Conservation (phyloP, 2,797 vertebrate species). For the Micromesistius poutassou region DNA sequence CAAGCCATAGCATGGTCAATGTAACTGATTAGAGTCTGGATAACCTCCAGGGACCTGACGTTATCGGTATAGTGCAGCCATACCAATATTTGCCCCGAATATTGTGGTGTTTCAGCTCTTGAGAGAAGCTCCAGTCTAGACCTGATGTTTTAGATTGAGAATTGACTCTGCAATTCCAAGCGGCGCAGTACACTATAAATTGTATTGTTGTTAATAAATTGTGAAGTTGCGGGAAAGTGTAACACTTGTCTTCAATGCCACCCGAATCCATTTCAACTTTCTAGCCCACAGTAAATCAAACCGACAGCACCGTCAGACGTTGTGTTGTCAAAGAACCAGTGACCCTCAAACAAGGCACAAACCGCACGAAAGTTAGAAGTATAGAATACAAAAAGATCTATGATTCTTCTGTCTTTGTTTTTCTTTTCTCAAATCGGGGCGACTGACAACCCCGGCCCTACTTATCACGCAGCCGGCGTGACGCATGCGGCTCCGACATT, state of each 20-base stretch:
- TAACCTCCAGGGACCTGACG: background rate
- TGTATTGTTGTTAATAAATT: background rate
- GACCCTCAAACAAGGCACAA: conserved; percentile 63
- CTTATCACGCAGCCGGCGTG: conserved; percentile 63
- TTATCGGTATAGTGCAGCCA: background rate
- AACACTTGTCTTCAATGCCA: background rate
- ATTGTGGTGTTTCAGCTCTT: background rate
- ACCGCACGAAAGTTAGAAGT: conserved; percentile 62
- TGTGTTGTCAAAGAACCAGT: conserved; percentile 31
- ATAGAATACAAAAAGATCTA: conserved; percentile 62
- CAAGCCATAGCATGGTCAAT: background rate
- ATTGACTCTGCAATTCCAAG: background rate
- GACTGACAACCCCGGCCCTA: conserved; percentile 60
- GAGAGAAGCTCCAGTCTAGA: background rate
- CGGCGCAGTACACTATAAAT: background rate
- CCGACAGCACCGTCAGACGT: conserved; percentile 13
- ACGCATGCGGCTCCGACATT: conserved; percentile 71
- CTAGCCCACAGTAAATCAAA: conserved; percentile 12
- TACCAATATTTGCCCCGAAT: background rate
- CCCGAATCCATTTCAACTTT: background rate
- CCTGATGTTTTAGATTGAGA: background rate
- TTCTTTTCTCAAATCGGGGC: conserved; percentile 65
- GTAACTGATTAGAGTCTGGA: background rate
- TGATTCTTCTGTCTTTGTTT: conserved; percentile 58
- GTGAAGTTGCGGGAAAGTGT: background rate